phyloP scores from a whole-genome alignment of 2,888 invertebrate species.

The Lasius platythorax region DNA sequence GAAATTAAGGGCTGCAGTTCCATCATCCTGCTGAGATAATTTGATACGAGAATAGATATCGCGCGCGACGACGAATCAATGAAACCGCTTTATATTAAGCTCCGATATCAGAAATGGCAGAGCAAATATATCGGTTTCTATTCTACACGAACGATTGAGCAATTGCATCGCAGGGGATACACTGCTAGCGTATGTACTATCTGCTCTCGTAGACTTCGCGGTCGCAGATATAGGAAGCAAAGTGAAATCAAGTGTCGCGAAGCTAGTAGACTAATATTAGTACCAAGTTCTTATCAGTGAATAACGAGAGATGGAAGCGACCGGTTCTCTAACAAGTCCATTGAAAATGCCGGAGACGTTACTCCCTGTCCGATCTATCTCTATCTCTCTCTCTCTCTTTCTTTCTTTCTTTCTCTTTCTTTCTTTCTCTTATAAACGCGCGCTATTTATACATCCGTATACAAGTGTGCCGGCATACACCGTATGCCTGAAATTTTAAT shows the following conservation, averaged over 20 bases:
- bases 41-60: background rate
- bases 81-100: background rate
- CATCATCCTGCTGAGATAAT: background rate
- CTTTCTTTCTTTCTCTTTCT: background rate
- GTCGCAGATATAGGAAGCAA: background rate
- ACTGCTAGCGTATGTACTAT: conserved; percentile 16
- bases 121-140: conserved; percentile 4
- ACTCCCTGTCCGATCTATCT: conserved; percentile 1
- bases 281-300: conserved; percentile 37
- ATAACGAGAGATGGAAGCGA: conserved; percentile 36
- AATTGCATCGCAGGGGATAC: conserved; percentile 29
- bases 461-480: conserved; percentile 12
- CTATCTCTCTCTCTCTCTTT: background rate
- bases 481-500: conserved; percentile 43
- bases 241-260: background rate
- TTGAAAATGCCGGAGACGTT: conserved; percentile 36
- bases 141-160: conserved; percentile 34
- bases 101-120: conserved; percentile 23
- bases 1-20: background rate
- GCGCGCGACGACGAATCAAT: background rate
- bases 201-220: conserved; percentile 3
- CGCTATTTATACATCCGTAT: conserved; percentile 49
- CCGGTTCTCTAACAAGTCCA: conserved; percentile 41
- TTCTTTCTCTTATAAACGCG: conserved; percentile 18
- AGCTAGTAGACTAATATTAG: conserved; percentile 1